Conservation (phyloP, 2,113 vertebrate genomes). For the Coptodon bakossiorum region DNA sequence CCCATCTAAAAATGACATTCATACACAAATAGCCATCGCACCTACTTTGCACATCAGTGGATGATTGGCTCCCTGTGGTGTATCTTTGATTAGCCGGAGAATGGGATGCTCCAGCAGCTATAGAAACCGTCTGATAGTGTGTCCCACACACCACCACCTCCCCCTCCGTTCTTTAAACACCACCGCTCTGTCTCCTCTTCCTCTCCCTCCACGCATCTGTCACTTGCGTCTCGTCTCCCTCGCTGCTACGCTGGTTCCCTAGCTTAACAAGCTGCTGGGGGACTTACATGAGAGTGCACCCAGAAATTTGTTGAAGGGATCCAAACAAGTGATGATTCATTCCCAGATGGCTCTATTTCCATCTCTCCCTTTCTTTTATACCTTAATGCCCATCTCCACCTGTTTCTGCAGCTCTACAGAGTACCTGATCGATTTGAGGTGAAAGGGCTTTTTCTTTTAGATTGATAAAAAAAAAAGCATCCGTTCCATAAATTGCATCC, state of each 20-base stretch:
- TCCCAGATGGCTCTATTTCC: constrained; percentile 41
- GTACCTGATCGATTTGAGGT: background rate
- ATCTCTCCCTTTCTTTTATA: background rate
- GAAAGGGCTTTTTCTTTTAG: background rate
- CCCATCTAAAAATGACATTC: background rate
- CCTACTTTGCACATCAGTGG: constrained; percentile 14
- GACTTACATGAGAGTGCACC: constrained; percentile 37
- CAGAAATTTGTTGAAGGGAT: constrained; percentile 48
- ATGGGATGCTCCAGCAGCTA: constrained; percentile 23
- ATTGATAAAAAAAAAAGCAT: background rate
- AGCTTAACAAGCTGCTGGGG: constrained; percentile 62
- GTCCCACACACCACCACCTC: background rate
- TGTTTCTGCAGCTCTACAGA: background rate
- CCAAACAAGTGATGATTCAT: constrained; percentile 46
- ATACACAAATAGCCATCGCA: background rate
- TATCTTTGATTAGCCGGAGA: constrained; percentile 53
- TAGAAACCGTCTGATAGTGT: background rate
- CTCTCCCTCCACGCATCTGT: constrained; percentile 36
- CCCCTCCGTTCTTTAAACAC: constrained; percentile 29
- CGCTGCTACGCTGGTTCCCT: constrained; percentile 15
- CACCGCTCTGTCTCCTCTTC: background rate
- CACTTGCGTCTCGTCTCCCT: constrained; percentile 14
- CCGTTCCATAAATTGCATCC: background rate
- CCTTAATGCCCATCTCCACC: background rate
- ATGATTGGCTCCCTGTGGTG: constrained; percentile 48